Conservation (phyloP, 1,140 invertebrate species). For the Nautilus pompilius region DNA sequence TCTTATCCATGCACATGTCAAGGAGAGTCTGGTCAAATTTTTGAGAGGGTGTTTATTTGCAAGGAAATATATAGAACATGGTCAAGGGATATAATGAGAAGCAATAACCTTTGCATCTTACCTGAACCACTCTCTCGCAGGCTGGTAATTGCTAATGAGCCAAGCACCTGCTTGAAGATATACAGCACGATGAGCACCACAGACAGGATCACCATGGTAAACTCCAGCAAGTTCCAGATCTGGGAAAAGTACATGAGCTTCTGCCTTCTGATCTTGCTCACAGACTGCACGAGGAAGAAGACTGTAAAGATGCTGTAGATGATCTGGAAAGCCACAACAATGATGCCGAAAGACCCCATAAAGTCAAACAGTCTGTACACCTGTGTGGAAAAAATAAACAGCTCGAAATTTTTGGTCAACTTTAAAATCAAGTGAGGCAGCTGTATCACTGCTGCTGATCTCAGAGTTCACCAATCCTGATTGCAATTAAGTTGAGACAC, state of each 20-base stretch:
- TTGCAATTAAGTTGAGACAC: no score
- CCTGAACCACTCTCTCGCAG: conserved; percentile 50
- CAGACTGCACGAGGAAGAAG: conserved; percentile 48
- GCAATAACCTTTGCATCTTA: no score
- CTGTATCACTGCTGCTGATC: no score
- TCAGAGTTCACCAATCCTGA: no score
- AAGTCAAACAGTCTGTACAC: conserved; percentile 52
- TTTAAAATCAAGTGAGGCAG: not conserved
- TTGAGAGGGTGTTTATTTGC: no score
- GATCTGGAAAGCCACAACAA: conserved; percentile 50
- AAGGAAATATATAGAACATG: no score
- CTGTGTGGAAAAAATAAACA: conserved; percentile 29
- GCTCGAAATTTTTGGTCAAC: not conserved
- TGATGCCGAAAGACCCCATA: conserved; percentile 49
- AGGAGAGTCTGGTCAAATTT: no score
- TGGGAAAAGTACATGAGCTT: conserved; percentile 54
- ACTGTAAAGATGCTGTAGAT: conserved; percentile 47
- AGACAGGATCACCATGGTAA: conserved; percentile 52
- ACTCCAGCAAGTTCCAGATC: conserved; percentile 59
- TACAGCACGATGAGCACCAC: conserved; percentile 57
- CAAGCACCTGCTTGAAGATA: conserved; percentile 55
- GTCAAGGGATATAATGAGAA: no score
- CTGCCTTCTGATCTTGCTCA: conserved; percentile 45
- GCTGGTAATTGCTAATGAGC: conserved; percentile 49
- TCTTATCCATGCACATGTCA: no score